Base-by-base conservation (phyloP, 1,140 invertebrate species). In the Brachystomella parvula region DNA sequence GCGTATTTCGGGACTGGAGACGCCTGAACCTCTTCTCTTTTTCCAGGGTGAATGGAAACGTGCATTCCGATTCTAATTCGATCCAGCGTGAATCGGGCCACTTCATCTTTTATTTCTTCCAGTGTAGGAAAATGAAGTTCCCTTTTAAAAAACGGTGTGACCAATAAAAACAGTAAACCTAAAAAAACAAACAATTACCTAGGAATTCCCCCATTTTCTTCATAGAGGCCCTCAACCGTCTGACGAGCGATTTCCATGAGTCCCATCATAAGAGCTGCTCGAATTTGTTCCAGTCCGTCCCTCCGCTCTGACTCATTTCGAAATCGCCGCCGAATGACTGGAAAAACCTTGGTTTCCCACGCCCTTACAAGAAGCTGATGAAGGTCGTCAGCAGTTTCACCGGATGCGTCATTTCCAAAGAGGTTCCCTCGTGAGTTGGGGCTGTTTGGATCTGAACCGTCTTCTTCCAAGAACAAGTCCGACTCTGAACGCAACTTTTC, bases 141-240 rank as follows among this genome's bases (percentile, higher is more conserved):
- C 19, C 77, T 70, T 9, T 9, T 44, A 44, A 44, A 44, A 44
- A 12, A 9, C 39, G 39, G n/a, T 44, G 9, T 12, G 39, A 12
- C n/a, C n/a, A 12, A 44, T 12, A n/a, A 9, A n/a, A 44, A 12
- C n/a, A 12, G 9, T 9, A 44, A 44, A 44, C n/a, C n/a, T 44
- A 9, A 44, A 44, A 44, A 9, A 44, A 44, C 9, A 9, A n/a
- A 44, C 9, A n/a, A 44, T 44, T 44, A 44, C 39, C 39, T 44
- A 9, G 79, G 79, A 30, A 80, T 76, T 1, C 78, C 78, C 17
- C 78, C 78, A 71, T 78, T 79, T 63, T 80, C 79, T 70, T 80
- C 79, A 73, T 80, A 80, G 2, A 80, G 71, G 69, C 78, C 79
- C 63, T 80, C 79, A 1, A 80, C 78, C 19, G 79, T 80, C 73